Evolutionary conservation across 2,888 invertebrate genomes (phyloP), one percentile per base, ranked within the genome.

Genomic region (Cryptocephalus primarius): DNA sequence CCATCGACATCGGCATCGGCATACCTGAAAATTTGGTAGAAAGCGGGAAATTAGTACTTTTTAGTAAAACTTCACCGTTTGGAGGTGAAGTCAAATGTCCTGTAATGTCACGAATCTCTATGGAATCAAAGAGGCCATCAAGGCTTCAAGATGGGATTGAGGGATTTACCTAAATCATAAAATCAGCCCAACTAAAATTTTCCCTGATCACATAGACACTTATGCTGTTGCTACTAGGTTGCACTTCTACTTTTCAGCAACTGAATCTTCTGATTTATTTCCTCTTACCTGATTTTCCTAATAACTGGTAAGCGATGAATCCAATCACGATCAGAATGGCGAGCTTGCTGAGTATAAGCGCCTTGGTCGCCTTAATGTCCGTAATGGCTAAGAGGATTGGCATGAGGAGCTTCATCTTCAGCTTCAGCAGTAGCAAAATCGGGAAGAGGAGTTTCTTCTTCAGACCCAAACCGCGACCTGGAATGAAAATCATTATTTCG

Each of bases 381-480:
- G 88, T 81, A 60, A 88, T 71, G 40, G 82, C 79, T 32, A 89
- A 78, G 57, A 89, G 76, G 60, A 90, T 84, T 34, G 89, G 90
- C 81, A 86, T 84, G 51, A 90, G 68, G 22, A 85, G 82, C 70
- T 90, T 88, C 75, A 88, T 74, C 71, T 89, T 89, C 62, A 90
- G 69, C 70, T 90, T 90, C 60, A 90, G 71, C 43, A 89, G 75
- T 56, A 90, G 72, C 56, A 89, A 72, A 51, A 88, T 75, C 11
- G 89, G 89, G 62, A 89, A 72, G 53, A 89, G 74, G 42, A 89
- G 77, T 68, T 89, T 89, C 74, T 89, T 88, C 75, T 89, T 88
- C 61, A 88, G 74, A 48, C 75, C 64, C 67, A 83, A 74, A 60
- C 85, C 86, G 53, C 88, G 82, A 60, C 83, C 88, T 85, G 68